Conservation (phyloP, 2,888 invertebrate genomes). For the Spisula solida region DNA sequence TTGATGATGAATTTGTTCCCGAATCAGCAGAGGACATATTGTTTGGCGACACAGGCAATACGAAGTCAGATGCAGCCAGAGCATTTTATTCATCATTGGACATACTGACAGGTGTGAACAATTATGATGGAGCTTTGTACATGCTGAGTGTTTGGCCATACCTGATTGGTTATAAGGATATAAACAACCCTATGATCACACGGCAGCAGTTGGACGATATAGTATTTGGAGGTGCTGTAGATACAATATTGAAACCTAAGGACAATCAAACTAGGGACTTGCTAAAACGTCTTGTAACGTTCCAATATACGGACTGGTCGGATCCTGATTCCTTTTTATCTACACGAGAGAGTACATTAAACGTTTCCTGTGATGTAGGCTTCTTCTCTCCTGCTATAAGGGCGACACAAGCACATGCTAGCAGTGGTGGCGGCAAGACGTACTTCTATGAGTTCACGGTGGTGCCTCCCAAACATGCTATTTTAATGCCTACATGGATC, state of each 20-base stretch:
- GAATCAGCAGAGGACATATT: constrained; percentile 50
- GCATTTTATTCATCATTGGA: constrained; percentile 59
- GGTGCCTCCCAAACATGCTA: constrained; percentile 51
- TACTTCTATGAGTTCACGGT: constrained; percentile 77
- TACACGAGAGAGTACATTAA: constrained; percentile 95
- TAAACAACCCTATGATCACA: constrained; percentile 43
- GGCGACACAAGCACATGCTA: constrained; percentile 93
- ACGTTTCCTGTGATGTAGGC: constrained; percentile 97
- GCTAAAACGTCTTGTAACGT: constrained; percentile 28
- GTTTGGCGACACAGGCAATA: constrained; percentile 34
- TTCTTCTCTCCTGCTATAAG: constrained; percentile 97
- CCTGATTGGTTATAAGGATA: constrained; percentile 28
- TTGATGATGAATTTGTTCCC: constrained; percentile 60
- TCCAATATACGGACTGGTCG: constrained; percentile 57
- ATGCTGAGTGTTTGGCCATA: constrained; percentile 30
- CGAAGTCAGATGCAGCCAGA: constrained; percentile 45
- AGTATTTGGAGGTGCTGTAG: constrained; percentile 29
- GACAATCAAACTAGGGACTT: constrained; percentile 16
- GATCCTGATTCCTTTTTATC: constrained; percentile 89
- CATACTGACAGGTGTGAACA: constrained; percentile 55
- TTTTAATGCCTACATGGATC: constrained; percentile 52
- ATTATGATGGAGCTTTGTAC: constrained; percentile 54
- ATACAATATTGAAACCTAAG: constrained; percentile 5
- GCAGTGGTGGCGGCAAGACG: constrained; percentile 83
- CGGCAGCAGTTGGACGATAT: constrained; percentile 40